A percentile compares a stretch with the other conserved stretches of the same genome.
phyloP scores from a whole-genome alignment of 2,888 invertebrate genomes.

The Drosophila affinis region DNA sequence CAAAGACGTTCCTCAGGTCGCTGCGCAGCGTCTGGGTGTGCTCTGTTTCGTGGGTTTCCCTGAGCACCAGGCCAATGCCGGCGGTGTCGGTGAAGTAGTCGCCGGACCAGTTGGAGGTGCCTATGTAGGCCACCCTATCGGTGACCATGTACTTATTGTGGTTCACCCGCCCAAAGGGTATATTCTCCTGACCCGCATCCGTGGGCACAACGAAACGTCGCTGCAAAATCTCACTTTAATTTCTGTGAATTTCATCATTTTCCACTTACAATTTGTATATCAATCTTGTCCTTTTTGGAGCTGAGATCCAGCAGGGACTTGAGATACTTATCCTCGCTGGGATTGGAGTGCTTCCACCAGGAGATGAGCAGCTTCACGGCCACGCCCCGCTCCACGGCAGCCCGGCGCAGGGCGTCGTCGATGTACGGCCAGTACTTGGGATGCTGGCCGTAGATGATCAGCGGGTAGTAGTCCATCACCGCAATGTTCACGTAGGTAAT shows the following conservation, averaged over 20 bases:
- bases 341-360: constrained; percentile 93
- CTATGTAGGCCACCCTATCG: constrained; percentile 95
- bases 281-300: constrained; percentile 83
- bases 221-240: constrained; percentile 22
- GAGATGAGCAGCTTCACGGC: constrained; percentile 93
- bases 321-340: constrained; percentile 91
- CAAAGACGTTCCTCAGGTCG: constrained; percentile 92
- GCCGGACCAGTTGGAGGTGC: constrained; percentile 99
- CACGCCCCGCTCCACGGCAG: constrained; percentile 92
- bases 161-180: constrained; percentile 96
- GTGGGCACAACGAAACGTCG: constrained; percentile 93
- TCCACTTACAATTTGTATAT: constrained; percentile 89
- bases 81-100: constrained; percentile 97
- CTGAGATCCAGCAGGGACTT: constrained; percentile 90
- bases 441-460: constrained; percentile 89
- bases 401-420: constrained; percentile 93
- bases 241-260: background rate
- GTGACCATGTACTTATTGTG: constrained; percentile 99
- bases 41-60: constrained; percentile 82
- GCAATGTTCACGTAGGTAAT: constrained; percentile 95
- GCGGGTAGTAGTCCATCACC: constrained; percentile 98
- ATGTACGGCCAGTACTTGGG: constrained; percentile 95
- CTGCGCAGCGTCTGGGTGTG: constrained; percentile 86
- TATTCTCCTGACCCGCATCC: constrained; percentile 90
- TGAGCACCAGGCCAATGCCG: constrained; percentile 91